Evolutionary conservation across 2,113 vertebrate genomes (phyloP).

Genomic region (Pleuronectes platessa): DNA sequence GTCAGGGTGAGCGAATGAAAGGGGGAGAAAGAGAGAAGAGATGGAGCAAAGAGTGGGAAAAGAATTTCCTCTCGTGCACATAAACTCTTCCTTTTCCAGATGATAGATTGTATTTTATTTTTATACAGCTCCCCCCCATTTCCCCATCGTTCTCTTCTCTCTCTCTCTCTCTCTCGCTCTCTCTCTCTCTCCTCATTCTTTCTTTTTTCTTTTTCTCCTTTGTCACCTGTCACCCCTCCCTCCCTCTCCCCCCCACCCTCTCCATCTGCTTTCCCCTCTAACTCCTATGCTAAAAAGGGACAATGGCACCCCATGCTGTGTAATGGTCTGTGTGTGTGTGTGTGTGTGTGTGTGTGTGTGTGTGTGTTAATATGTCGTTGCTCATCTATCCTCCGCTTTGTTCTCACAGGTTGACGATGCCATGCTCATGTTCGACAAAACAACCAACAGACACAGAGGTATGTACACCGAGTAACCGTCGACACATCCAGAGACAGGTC

Average conservation of each 20-base stretch:
- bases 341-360: constrained; percentile 45
- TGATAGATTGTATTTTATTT: constrained; percentile 61
- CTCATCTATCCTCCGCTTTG: constrained; percentile 71
- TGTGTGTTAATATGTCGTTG: constrained; percentile 47
- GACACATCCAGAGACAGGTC: constrained; percentile 16
- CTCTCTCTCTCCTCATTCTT: constrained; percentile 33
- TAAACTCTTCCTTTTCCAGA: constrained; percentile 38
- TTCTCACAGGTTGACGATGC: constrained; percentile 92
- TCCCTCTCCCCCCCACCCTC: constrained; percentile 61
- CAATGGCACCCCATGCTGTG: constrained; percentile 81
- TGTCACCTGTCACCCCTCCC: constrained; percentile 79
- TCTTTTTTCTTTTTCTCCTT: constrained; percentile 65
- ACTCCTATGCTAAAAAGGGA: constrained; percentile 71
- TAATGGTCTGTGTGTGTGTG: constrained; percentile 66
- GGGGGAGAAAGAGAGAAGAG: constrained; percentile 6
- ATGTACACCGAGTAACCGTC: constrained; percentile 19
- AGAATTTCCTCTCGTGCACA: constrained; percentile 47
- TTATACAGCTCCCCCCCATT: constrained; percentile 26
- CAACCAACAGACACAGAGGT: constrained; percentile 97
- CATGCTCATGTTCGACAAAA: constrained; percentile 99
- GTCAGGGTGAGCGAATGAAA: constrained; percentile 61
- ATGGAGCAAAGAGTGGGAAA: constrained; percentile 47
- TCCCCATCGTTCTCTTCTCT: constrained; percentile 23
- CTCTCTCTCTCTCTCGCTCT: too few relatives aligned
- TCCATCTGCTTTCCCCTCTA: constrained; percentile 76